Evolutionary conservation across 2,113 vertebrate species (phyloP).

Genomic region (Sarotherodon lohbergeri): DNA sequence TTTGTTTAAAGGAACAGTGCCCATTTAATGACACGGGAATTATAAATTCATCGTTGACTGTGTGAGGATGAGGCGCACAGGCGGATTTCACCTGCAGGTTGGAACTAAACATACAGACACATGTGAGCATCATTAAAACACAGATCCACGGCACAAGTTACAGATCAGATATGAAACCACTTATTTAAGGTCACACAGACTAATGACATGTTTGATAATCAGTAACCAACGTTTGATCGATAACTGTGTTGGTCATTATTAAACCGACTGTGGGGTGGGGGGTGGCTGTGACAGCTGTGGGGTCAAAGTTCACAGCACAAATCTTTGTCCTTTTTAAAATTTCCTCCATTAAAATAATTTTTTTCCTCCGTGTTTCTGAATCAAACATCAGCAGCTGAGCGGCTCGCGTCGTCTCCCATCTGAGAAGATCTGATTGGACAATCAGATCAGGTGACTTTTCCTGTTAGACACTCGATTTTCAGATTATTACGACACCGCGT

Average conservation of each 20-base stretch:
- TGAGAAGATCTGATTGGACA: neutral
- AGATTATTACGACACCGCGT: neutral
- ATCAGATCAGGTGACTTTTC: neutral
- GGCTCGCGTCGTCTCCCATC: neutral
- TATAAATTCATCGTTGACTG: neutral
- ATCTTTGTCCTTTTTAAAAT: neutral
- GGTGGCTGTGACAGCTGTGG: neutral
- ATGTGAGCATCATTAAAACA: neutral
- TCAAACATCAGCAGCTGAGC: neutral
- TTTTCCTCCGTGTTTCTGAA: neutral
- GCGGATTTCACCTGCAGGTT: neutral
- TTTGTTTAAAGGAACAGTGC: neutral
- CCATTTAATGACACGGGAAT: neutral
- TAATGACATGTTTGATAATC: neutral
- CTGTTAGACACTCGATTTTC: neutral
- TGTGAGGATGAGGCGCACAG: neutral
- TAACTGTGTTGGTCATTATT: neutral
- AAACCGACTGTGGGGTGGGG: neutral
- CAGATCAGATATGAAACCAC: neutral
- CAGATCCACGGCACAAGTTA: neutral
- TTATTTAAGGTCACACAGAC: neutral
- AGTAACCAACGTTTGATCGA: neutral
- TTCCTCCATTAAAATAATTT: neutral
- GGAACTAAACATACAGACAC: neutral
- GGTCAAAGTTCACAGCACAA: neutral